phyloP scores from a whole-genome alignment of 2,113 vertebrate genomes.

The Emydocephalus ijimae region DNA sequence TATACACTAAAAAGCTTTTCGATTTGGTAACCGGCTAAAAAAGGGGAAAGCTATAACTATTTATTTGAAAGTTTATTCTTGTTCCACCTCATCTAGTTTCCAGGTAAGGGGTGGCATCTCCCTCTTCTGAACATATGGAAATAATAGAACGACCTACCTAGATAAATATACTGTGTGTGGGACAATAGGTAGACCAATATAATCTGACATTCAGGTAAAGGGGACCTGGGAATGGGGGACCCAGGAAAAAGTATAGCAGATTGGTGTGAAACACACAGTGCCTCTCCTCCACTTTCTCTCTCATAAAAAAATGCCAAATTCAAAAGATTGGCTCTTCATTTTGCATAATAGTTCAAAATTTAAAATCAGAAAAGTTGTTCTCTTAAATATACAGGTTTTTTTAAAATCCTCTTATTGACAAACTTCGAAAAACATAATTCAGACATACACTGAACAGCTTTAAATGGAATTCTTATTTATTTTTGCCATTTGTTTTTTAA shows the following conservation, averaged over 20 bases:
- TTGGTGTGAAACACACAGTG: not conserved
- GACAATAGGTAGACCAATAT: not conserved
- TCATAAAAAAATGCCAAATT: not conserved
- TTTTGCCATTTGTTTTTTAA: not conserved
- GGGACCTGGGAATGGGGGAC: not conserved
- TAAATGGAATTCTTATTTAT: not conserved
- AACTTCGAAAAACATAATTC: not conserved
- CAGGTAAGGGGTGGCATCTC: not conserved
- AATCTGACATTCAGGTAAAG: not conserved
- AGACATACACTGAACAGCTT: not conserved
- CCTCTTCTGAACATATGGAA: not conserved
- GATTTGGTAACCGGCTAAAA: not conserved
- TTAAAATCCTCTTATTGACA: not conserved
- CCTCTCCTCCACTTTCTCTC: not conserved
- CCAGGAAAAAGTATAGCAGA: not conserved
- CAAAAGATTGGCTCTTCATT: not conserved
- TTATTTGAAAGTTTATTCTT: not conserved
- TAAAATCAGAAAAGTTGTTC: not conserved
- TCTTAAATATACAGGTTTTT: not conserved
- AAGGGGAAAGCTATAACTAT: not conserved
- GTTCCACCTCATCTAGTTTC: not conserved
- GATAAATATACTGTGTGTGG: not conserved
- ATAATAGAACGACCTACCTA: not conserved
- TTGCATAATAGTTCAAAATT: not conserved
- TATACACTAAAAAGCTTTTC: not conserved